phyloP scores from a whole-genome alignment of 2,113 vertebrate genomes.

The Triplophysa dalaica region DNA sequence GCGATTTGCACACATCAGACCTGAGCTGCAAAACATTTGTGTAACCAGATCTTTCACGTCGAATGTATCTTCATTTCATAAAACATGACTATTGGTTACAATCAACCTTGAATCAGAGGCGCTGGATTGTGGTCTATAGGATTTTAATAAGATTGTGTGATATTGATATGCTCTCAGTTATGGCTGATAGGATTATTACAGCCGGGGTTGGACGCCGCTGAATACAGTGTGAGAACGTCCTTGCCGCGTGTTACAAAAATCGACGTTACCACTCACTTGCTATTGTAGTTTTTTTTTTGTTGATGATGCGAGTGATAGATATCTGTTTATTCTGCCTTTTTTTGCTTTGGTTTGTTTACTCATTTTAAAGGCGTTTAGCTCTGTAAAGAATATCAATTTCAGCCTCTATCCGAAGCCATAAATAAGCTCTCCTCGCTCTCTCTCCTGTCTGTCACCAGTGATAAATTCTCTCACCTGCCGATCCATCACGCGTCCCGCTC shows the following conservation, averaged over 20 bases:
- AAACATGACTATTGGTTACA: slow-evolving; percentile 44
- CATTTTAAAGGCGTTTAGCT: slow-evolving; percentile 52
- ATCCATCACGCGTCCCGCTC: slow-evolving; percentile 52
- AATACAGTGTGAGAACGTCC: slow-evolving; percentile 12
- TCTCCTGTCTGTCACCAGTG: slow-evolving; percentile 57
- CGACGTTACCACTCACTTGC: slow-evolving; percentile 42
- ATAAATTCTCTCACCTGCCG: slow-evolving; percentile 55
- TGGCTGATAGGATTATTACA: slow-evolving; percentile 40
- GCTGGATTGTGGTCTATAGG: slow-evolving; percentile 3
- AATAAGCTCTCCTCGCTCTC: slow-evolving; percentile 56
- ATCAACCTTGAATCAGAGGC: slow-evolving; percentile 37
- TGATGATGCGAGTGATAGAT: slow-evolving; percentile 51
- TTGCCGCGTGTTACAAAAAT: slow-evolving; percentile 15
- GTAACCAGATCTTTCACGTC: not conserved
- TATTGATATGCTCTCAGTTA: slow-evolving; percentile 43
- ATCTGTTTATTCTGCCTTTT: slow-evolving; percentile 53
- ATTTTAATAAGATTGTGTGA: slow-evolving; percentile 34
- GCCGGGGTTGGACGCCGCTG: not conserved
- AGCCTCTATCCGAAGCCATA: slow-evolving; percentile 50
- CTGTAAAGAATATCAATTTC: slow-evolving; percentile 58
- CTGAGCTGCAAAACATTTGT: slow-evolving; percentile 13
- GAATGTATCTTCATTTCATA: slow-evolving; percentile 18
- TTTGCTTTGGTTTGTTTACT: slow-evolving; percentile 52
- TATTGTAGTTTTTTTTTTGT: slow-evolving; percentile 8
- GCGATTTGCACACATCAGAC: slow-evolving; percentile 26